Evolutionary conservation across 2,888 invertebrate genomes (phyloP).

Genomic region (Tridacna crocea): DNA sequence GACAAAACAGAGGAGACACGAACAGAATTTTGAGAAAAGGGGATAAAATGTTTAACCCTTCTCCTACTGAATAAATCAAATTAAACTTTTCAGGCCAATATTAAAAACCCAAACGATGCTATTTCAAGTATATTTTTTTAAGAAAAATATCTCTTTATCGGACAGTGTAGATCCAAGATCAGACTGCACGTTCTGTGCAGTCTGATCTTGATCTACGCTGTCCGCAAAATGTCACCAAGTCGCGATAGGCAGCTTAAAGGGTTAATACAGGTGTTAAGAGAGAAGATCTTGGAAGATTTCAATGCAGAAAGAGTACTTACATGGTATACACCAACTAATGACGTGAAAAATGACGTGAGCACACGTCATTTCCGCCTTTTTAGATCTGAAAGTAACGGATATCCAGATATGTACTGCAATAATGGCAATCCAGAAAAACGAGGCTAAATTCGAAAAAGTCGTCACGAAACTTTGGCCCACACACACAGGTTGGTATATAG

Average conservation of each 20-base stretch:
- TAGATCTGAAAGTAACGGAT: constrained; percentile 29
- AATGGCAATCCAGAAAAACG: constrained; percentile 53
- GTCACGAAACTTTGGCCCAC: constrained; percentile 53
- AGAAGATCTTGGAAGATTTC: neutral
- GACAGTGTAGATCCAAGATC: no score
- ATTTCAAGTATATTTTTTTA: no score
- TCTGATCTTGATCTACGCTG: no score
- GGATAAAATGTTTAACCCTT: no score
- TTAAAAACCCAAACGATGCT: no score
- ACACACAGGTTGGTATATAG: constrained; percentile 26
- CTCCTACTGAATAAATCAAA: no score
- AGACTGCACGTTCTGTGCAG: no score
- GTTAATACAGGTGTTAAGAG: neutral
- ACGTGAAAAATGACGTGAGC: constrained; percentile 41
- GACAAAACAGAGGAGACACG: no score
- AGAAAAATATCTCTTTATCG: no score
- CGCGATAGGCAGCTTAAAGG: neutral
- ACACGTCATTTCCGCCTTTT: constrained; percentile 20
- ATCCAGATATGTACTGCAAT: constrained; percentile 55
- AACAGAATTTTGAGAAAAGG: no score
- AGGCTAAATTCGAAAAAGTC: constrained; percentile 53
- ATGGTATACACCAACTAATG: constrained; percentile 41
- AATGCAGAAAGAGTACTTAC: constrained; percentile 27
- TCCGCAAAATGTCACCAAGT: no score
- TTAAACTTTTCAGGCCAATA: no score